A percentile compares a stretch with the other conserved stretches of the same genome.
Conservation (phyloP, 2,888 invertebrate species). For the Thysanoteuthis rhombus region DNA sequence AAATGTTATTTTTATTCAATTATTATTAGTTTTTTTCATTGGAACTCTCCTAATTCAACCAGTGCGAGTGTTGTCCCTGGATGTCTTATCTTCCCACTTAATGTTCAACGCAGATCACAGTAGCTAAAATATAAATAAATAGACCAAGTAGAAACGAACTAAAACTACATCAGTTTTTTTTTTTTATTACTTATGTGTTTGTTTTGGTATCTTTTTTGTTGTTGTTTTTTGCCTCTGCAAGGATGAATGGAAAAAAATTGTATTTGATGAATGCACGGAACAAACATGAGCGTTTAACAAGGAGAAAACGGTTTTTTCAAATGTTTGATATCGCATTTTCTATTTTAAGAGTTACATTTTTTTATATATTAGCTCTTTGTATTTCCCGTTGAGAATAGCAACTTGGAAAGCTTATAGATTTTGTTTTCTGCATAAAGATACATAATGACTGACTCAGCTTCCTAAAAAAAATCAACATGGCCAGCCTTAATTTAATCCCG, state of each 20-base stretch:
- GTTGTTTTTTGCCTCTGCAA: not conserved
- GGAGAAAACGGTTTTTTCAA: not conserved
- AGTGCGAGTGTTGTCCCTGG: not conserved
- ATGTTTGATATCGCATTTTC: not conserved
- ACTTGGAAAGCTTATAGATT: too few species aligned
- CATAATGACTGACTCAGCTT: too few species aligned
- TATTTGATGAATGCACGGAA: not conserved
- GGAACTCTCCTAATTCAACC: too few species aligned
- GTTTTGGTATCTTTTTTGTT: too few species aligned
- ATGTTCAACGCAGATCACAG: not conserved
- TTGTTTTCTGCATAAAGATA: too few species aligned
- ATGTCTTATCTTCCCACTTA: not conserved
- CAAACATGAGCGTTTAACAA: not conserved
- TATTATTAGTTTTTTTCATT: too few species aligned
- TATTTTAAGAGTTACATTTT: not conserved
- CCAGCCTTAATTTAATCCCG: too few species aligned
- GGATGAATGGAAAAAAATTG: not conserved
- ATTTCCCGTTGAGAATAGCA: too few species aligned
- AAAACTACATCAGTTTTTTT: not conserved
- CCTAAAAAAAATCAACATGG: too few species aligned
- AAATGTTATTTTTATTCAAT: too few species aligned
- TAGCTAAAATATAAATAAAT: not conserved
- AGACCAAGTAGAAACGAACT: not conserved
- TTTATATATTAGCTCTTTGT: not conserved
- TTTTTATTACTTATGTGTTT: not conserved